Evolutionary conservation across 2,113 vertebrate genomes (phyloP), one percentile per base, ranked within the genome.

Genomic region (Vulpes ferrilata): DNA sequence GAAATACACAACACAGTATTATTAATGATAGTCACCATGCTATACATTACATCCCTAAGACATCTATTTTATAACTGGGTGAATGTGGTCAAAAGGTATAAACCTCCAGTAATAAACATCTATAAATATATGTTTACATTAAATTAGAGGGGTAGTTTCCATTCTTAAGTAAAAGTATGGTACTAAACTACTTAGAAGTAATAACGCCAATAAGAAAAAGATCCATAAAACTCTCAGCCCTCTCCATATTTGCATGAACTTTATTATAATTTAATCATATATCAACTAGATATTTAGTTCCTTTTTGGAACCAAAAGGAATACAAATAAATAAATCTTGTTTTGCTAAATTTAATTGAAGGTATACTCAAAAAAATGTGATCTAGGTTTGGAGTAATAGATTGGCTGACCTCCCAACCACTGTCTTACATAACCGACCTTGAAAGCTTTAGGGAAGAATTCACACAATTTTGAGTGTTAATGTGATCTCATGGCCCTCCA

Each of bases 221-320:
- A 59, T 73, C 30, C 51, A 43, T 83, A 94, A 87, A 95, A 73
- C 22, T 90, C 35, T 69, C 74, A 51, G 60, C 59, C 16, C 30
- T 90, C 43, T 43, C n/a, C n/a, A 60, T 81, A 16, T 95, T 94
- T 88, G 43, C 25, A 35, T 57, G n/a, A 91, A 79, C 11, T 80
- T 93, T 51, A 95, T 89, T 93, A 80, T 53, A 88, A 94, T 91
- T 90, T 83, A 95, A 97, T 90, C 88, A 83, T 17, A 87, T 57
- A 65, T 88, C 22, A 95, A 87, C 87, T 93, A 80, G 32, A 65
- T 94, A 96, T 83, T 79, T 55, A 94, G 23, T 92, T 81, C 5
- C 35, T 91, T 94, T 94, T 93, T 69, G 48, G 95, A 94, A 83
- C 81, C 78, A 93, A 51, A 30, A 97, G n/a, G 17, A 93, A 92